Conservation (phyloP, 2,888 invertebrate species). For the Caenorhabditis sulstoni region DNA sequence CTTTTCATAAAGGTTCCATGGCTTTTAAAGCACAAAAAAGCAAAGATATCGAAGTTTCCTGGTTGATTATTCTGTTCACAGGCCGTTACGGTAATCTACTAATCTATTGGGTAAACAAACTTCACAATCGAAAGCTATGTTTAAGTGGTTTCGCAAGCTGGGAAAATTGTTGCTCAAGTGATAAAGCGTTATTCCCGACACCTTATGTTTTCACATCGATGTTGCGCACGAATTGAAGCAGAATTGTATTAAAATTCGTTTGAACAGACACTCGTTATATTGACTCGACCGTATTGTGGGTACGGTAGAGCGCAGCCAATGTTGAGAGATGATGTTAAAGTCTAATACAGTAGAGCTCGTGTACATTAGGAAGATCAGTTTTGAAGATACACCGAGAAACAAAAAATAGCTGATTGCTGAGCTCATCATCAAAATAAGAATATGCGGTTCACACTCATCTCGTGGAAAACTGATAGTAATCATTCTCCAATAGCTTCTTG, state of each 20-base stretch:
- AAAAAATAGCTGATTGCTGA: no score
- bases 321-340: conserved; percentile 10
- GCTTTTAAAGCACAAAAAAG: no score
- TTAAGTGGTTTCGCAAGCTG: conserved; percentile 60
- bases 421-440: no score
- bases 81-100: conserved; percentile 57
- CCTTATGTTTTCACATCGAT: conserved; percentile 21
- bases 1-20: no score
- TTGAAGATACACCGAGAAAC: no score
- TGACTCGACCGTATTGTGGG: conserved; percentile 21
- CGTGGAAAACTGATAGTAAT: no score
- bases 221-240: conserved; percentile 38
- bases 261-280: conserved; percentile 48
- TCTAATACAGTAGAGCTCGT: neutral
- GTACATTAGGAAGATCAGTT: no score
- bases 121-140: conserved; percentile 26
- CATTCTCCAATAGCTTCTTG: no score
- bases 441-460: no score
- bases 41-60: neutral
- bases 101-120: conserved; percentile 49
- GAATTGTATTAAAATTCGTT: conserved; percentile 52
- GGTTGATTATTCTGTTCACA: conserved; percentile 27
- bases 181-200: conserved; percentile 57
- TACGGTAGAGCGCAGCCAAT: conserved; percentile 26
- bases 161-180: conserved; percentile 52